A percentile compares a stretch with the other conserved stretches of the same genome.
phyloP scores from a whole-genome alignment of 2,113 vertebrate species.

The Leucosticte australis region DNA sequence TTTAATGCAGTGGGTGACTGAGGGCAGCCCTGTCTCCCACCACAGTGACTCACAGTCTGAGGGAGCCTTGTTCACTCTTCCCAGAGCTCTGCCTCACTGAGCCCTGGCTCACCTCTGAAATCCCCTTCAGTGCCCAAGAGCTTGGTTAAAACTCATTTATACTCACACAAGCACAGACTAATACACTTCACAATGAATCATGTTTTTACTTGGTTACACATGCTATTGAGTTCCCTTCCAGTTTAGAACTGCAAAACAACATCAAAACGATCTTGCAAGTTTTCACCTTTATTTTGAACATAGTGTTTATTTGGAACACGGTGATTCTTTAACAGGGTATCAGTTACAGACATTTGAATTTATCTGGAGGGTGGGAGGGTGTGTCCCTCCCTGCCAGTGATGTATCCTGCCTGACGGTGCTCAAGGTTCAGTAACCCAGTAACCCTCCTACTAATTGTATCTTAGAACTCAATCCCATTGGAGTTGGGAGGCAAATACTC shows the following conservation, averaged over 20 bases:
- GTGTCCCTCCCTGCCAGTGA: not conserved
- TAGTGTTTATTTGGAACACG: not conserved
- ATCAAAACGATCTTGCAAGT: not conserved
- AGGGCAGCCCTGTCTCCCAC: not conserved
- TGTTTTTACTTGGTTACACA: not conserved
- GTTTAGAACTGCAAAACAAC: not conserved
- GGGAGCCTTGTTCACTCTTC: not conserved
- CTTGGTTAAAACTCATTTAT: not conserved
- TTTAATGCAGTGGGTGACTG: not conserved
- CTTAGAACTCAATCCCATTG: not conserved
- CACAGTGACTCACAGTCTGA: not conserved
- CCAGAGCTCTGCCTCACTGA: not conserved
- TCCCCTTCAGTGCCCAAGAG: not conserved
- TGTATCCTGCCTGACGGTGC: not conserved
- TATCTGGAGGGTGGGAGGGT: conserved; percentile 49
- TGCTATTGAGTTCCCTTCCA: not conserved
- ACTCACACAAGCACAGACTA: not conserved
- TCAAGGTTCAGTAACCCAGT: not conserved
- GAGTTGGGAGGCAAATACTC: not conserved
- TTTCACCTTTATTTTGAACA: not conserved
- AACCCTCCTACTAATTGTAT: not conserved
- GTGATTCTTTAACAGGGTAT: not conserved
- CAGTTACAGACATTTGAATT: not conserved
- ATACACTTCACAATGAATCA: not conserved
- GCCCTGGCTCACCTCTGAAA: not conserved